phyloP scores from a whole-genome alignment of 2,797 vertebrate species.

The Enteromius fasciolatus region DNA sequence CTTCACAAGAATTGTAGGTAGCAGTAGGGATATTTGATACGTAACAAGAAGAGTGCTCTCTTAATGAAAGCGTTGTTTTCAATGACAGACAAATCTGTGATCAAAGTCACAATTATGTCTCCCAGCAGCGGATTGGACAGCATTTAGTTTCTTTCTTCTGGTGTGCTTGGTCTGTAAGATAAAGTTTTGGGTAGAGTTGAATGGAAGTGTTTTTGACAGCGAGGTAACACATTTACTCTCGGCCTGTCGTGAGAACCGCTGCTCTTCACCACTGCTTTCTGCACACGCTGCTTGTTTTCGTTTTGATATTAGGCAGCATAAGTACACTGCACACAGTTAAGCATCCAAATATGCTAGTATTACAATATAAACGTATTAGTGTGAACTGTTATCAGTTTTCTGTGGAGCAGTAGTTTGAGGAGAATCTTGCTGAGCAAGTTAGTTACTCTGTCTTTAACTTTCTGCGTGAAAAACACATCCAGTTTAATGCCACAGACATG shows the following conservation, averaged over 20 bases:
- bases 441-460: background rate
- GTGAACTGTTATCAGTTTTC: background rate
- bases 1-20: background rate
- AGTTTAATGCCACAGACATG: background rate
- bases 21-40: background rate
- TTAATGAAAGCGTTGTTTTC: background rate
- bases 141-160: background rate
- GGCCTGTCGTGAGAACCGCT: background rate
- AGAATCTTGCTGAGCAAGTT: background rate
- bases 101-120: constrained; percentile 3
- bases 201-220: constrained; percentile 29
- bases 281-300: background rate
- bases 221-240: background rate
- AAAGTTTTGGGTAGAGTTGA: background rate
- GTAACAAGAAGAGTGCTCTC: background rate
- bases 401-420: background rate
- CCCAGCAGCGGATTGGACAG: background rate
- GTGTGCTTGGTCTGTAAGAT: background rate
- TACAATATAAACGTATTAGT: background rate
- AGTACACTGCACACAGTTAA: background rate
- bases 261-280: background rate
- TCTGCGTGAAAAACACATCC: background rate
- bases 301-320: background rate
- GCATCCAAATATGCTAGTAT: background rate
- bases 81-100: background rate